Evolutionary conservation across 2,888 invertebrate species (phyloP), one percentile per base, ranked within the genome.

Genomic region (Himalopsyche kuldschensis): DNA sequence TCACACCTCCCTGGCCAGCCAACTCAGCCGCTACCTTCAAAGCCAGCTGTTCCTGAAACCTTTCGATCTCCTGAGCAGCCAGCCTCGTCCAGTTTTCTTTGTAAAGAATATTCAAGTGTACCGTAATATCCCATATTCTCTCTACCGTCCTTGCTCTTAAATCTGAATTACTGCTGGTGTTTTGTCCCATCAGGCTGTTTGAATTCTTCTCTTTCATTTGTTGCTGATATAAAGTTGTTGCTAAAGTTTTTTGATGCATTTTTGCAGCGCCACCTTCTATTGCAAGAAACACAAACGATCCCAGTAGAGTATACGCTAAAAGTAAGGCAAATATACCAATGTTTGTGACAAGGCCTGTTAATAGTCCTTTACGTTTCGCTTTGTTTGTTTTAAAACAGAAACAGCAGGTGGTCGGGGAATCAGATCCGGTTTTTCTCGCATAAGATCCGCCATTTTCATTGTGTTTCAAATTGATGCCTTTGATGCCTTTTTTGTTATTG

Each of bases 91-190:
- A 98, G 89, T 97, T 97, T 88, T 96, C 96, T 88, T 95, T 94
- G 89, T 97, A 96, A 81, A 98, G 92, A 87, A 98, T 96, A 89
- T 97, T 97, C 86, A 97, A 90, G 76, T 95, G 95, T 84, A 95
- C 95, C 0, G 97, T 97, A 81, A 97, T 96, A 89, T 97, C 95
- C 97, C 97, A 97, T 88, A 98, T 96, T 88, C 95, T 96, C 90
- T 96, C 96, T n/a, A 97, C 96, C 10, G 96, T 96, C 88, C 91
- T 91, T 0, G 92, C 90, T 84, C 92, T 88, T 78, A 91, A 87
- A 85, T 92, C 91, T 17, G 82, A 85, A 27, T 82, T 85, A 86
- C 91, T 91, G 6, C 90, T 89, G 86, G 90, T 90, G 80, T 89
- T 90, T 3, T 89, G 89, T 8, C 89, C 82, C 10, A 90, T 88